Conservation (phyloP, 1,140 invertebrate species). For the Rhagoletis pomonella region DNA sequence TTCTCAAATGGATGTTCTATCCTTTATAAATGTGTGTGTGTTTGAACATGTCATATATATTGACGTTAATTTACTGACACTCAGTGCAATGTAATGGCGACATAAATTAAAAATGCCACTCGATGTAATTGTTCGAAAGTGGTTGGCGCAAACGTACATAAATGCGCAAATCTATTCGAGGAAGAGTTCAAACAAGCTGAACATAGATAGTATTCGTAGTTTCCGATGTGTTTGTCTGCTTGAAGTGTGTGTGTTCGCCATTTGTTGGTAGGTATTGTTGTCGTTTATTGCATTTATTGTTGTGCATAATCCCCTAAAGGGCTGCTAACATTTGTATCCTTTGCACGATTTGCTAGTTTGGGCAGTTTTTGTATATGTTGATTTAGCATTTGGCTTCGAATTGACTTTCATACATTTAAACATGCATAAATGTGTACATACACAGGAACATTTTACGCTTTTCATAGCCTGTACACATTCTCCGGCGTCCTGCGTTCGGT, state of each 20-base stretch:
- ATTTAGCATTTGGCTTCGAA: not conserved
- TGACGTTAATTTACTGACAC: constrained; percentile 38
- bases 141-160: not conserved
- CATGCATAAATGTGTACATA: not conserved
- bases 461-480: not conserved
- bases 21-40: too few species aligned
- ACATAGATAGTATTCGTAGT: too few species aligned
- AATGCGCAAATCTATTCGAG: not conserved
- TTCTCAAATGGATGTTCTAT: too few species aligned
- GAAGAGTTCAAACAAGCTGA: not conserved
- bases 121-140: constrained; percentile 38
- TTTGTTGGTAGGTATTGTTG: not conserved
- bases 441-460: not conserved
- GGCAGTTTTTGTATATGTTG: not conserved
- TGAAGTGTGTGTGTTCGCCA: not conserved
- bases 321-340: not conserved
- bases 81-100: too few species aligned
- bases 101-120: not conserved
- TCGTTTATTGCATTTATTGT: not conserved
- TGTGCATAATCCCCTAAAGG: constrained; percentile 1
- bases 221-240: too few species aligned
- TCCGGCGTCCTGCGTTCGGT: too few species aligned
- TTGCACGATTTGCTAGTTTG: too few species aligned
- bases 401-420: not conserved
- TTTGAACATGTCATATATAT: not conserved